Base-by-base conservation (phyloP, 2,113 vertebrate species). In the Acanthisitta chloris region DNA sequence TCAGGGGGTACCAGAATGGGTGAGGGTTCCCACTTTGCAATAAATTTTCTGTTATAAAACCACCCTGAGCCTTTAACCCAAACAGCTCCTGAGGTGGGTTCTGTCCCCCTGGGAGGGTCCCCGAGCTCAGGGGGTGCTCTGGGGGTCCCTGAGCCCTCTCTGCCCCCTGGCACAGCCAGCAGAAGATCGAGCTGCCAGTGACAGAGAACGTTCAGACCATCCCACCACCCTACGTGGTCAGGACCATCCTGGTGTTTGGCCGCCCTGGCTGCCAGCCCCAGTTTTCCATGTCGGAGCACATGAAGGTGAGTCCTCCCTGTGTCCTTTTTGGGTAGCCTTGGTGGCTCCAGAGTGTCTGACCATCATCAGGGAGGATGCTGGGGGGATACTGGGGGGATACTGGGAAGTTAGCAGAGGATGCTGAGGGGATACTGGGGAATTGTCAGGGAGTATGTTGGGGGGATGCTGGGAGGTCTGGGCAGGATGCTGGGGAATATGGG, bases 151-250 rank as follows among this genome's bases (percentile, higher is more conserved):
- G 46, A 91, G 21, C 49, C 4, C 0, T 29, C 31, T 10, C 64
- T 11, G 2, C 36, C 33, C 33, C 26, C 12, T 0, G 9, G 14
- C 4, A 1, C 76, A 99, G 99, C 97, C 98, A 98, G 76, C 99
- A 99, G 97, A 99, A 99, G 96, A 99, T 99, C 0, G 99, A 99
- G 93, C 98, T 99, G 79, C 99, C 99, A 0, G 97, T 98, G 69
- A 99, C 98, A 2, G 99, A 99, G 71, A 99, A 99, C 0, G 94
- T 99, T 29, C 99, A 99, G 97, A 99, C 98, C 26, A 98, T 99
- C 73, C 99, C 99, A 0, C 99, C 99, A 0, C 99, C 99, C 0
- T 99, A 99, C 3, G 99, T 99, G 94, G 98, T 99, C 40, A 97
- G 99, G 26, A 99, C 98, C 52, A 98, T 99, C 81, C 98, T 99